phyloP scores from a whole-genome alignment of 2,797 vertebrate species.

The Phataginus tricuspis region DNA sequence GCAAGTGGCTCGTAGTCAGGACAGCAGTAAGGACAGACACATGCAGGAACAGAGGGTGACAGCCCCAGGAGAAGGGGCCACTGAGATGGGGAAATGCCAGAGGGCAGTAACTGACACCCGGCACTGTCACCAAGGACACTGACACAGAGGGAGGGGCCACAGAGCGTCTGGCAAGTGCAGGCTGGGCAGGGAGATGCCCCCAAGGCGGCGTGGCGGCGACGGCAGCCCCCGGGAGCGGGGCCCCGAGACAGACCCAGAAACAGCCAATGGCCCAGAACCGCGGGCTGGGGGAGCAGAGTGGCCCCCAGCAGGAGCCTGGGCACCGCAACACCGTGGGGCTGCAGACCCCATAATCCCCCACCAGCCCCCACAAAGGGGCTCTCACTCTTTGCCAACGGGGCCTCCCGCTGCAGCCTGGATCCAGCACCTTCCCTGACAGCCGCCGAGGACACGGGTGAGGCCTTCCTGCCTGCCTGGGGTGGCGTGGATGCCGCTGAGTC shows the following conservation, averaged over 20 bases:
- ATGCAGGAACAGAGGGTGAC: accelerated
- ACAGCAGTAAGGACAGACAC: neutral
- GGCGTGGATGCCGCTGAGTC: accelerated
- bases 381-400: constrained; percentile 66
- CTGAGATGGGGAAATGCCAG: neutral
- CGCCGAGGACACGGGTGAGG: neutral
- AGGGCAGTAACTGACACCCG: neutral
- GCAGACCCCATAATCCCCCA: accelerated
- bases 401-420: constrained; percentile 70
- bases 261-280: too few species aligned
- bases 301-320: neutral
- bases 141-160: neutral
- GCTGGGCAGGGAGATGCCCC: neutral
- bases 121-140: accelerated
- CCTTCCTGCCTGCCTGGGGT: neutral
- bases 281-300: accelerated
- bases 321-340: accelerated
- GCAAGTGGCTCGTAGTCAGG: neutral
- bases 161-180: neutral
- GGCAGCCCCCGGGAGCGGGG: too few species aligned
- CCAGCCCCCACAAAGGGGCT: accelerated
- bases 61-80: accelerated
- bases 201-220: too few species aligned
- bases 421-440: neutral
- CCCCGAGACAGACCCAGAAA: too few species aligned